Evolutionary conservation across 2,113 vertebrate genomes (phyloP), one percentile per base, ranked within the genome.

Genomic region (Antennarius striatus): DNA sequence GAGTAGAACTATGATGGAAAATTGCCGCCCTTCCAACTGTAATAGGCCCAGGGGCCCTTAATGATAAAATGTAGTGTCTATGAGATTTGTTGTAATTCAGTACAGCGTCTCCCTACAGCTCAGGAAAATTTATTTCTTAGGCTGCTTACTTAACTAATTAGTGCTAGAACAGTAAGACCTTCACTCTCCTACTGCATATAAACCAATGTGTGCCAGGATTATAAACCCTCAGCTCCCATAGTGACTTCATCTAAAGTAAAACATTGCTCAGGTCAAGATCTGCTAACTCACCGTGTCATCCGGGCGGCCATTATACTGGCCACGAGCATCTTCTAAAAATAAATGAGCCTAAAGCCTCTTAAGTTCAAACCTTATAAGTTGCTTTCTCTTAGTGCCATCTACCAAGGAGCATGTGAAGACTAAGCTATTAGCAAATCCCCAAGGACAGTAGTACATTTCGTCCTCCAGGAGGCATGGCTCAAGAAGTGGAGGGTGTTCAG

Each of bases 341-440:
- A 91, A 77, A 66, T 10, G 4, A 22, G 29, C 11, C 58, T 51
- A 86, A 91, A 91, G 81, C 91, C 83, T 89, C 89, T 92, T 92
- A 91, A 71, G 75, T 80, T 76, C 70, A 79, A 80, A 89, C 76
- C 68, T 43, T 78, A 74, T 87, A 89, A 87, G 90, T 85, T 90
- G 75, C 85, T 90, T 87, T 86, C 75, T 40, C 53, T 65, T 14
- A 52, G 53, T 68, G 68, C 59, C 12, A 40, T 78, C 73, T 77
- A 56, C 58, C 0, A 70, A 78, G 71, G 77, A 73, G 83, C 52
- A 4, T 63, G 66, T 74, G 75, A 80, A 83, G 81, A 61, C 75
- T 85, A 81, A 78, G 73, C 67, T 59, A 7, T 52, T n/a, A 47
- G 59, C 71, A 87, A 88, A 91, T 90, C 90, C 87, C 63, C 5